Conservation (phyloP, 1,140 invertebrate genomes). For the Lamellibrachia luymesi region DNA sequence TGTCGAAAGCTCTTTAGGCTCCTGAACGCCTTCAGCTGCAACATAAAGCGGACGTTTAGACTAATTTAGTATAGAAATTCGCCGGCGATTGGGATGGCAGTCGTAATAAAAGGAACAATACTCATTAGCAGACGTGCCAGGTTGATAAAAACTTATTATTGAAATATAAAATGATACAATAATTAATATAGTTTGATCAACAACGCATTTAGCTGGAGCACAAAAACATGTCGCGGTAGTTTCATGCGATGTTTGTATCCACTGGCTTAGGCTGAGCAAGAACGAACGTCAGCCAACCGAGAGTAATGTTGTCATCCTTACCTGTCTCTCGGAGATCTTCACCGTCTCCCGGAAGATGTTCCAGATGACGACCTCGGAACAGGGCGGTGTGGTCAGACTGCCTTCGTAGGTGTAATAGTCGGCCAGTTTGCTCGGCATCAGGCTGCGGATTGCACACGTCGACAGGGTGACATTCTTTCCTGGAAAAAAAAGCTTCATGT, state of each 20-base stretch:
- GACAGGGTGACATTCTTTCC: background rate
- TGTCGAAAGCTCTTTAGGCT: background rate
- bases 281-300: background rate
- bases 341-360: constrained; percentile 69
- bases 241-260: background rate
- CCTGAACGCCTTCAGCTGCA: background rate
- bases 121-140: background rate
- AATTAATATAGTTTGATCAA: too few relatives aligned
- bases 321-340: constrained; percentile 21
- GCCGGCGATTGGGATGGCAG: background rate
- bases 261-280: background rate
- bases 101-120: background rate
- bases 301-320: background rate
- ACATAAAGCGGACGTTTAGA: background rate
- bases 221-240: too few relatives aligned
- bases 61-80: background rate
- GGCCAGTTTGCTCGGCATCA: background rate
- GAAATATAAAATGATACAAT: too few relatives aligned
- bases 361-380: constrained; percentile 85
- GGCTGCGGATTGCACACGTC: too few relatives aligned
- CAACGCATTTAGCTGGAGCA: too few relatives aligned
- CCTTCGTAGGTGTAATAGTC: constrained; percentile 74
- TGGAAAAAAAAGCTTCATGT: background rate
- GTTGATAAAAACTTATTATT: too few relatives aligned
- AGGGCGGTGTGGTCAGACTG: constrained; percentile 88